These are phyloP conservation scores for Heterotilapia buettikoferi DNA, from an alignment of 2,113 vertebrate genomes.

Conservation along the genomic window DNA sequence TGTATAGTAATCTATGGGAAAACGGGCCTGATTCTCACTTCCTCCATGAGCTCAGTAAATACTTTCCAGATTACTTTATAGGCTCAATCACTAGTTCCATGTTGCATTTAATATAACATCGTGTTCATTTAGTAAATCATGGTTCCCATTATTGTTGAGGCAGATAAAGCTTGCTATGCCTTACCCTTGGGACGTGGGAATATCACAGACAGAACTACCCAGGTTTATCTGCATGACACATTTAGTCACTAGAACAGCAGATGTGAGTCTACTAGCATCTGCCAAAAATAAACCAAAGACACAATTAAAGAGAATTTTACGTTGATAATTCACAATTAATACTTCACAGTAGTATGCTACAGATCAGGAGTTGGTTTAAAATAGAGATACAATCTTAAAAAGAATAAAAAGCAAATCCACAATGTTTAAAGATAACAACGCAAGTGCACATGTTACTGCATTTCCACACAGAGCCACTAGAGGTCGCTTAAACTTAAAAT, in stretches of 20 bases:
- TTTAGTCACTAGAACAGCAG: accelerated
- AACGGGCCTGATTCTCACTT: accelerated
- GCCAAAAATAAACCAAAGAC: neutral
- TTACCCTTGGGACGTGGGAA: neutral
- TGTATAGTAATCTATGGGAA: accelerated
- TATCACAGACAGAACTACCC: neutral
- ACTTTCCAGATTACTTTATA: neutral
- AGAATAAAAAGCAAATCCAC: neutral
- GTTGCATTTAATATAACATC: neutral
- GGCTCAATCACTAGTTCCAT: neutral
- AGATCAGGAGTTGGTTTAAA: neutral
- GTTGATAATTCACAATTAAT: accelerated
- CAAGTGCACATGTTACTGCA: neutral
- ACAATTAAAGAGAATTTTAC: neutral
- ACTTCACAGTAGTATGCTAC: accelerated
- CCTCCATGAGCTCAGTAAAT: neutral
- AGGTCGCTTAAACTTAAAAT: neutral
- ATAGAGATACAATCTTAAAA: neutral
- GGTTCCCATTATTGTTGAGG: neutral
- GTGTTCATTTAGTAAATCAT: neutral
- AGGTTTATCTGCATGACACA: accelerated
- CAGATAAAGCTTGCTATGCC: neutral
- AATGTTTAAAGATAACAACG: neutral
- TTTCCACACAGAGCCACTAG: neutral
- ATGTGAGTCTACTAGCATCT: neutral